Percentiles rank a stretch among this genome's conserved stretches.
phyloP scores from a whole-genome alignment of 2,797 vertebrate species.

The Macropodus opercularis region DNA sequence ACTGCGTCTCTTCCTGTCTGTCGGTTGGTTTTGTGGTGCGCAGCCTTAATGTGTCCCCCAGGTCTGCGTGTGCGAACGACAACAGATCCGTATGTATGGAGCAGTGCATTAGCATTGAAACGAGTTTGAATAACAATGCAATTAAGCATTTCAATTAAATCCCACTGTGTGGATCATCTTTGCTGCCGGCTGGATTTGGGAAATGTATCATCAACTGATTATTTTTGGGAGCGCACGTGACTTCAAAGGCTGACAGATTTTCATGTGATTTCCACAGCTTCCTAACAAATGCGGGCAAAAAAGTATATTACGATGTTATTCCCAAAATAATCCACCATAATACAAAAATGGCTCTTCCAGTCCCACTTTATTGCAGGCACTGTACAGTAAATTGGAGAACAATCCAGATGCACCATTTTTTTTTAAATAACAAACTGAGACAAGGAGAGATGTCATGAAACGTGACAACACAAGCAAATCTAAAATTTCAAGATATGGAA shows the following conservation, averaged over 20 bases:
- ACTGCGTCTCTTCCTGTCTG: conserved; percentile 41
- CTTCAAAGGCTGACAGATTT: conserved; percentile 26
- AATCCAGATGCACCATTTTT: conserved; percentile 39
- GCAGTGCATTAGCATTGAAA: conserved; percentile 37
- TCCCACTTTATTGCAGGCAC: conserved; percentile 16
- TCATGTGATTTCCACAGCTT: conserved; percentile 36
- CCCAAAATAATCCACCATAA: conserved; percentile 33
- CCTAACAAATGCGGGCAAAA: conserved; percentile 42
- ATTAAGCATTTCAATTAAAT: conserved; percentile 71
- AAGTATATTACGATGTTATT: conserved; percentile 25
- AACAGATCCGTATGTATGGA: conserved; percentile 34
- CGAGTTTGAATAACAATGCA: conserved; percentile 65
- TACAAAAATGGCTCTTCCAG: conserved; percentile 23
- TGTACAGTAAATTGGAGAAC: conserved; percentile 39
- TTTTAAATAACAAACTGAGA: conserved; percentile 52
- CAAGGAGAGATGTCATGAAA: conserved; percentile 55
- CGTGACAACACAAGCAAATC: conserved; percentile 72
- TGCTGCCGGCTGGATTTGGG: conserved; percentile 46
- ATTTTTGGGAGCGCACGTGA: conserved; percentile 27
- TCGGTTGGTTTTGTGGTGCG: conserved; percentile 38
- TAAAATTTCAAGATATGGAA: conserved; percentile 55
- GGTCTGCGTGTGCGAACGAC: conserved; percentile 32
- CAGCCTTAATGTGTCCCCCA: conserved; percentile 4
- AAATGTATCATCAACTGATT: conserved; percentile 53
- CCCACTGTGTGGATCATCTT: conserved; percentile 51